Base-by-base conservation (phyloP, 2,888 invertebrate species). In the Euproctis similis region DNA sequence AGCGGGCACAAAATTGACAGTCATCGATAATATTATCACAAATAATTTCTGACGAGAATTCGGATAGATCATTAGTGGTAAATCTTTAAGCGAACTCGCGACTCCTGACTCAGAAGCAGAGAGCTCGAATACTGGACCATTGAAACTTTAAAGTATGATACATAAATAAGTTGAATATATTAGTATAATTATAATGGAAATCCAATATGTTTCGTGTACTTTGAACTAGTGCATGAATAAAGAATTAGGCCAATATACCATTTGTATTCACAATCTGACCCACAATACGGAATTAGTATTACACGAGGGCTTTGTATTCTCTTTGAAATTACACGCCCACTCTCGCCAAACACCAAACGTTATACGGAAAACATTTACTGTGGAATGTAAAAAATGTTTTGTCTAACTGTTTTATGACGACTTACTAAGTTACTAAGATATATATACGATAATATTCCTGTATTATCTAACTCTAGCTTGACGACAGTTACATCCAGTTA, bases 321-420 rank as follows among this genome's bases (percentile, higher is more conserved):
- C 26, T 31, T 47, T 27, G 31, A 23, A 54, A 55, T 46, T 47
- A 55, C 59, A 53, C 55, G 48, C 61, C 65, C 42, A 61, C 43
- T 30, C 42, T 43, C 43, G 54, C 54, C 45, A 56, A 55, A 53
- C 51, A 52, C 48, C 56, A 46, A n/a, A 22, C 36, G 39, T 48
- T 42, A 40, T 42, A 47, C 34, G 36, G 36, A 55, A 58, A 56
- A 59, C 61, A 54, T 59, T 63, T 59, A 53, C 47, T 45, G 47
- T 41, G 69, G 73, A 74, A 78, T 77, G 66, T 59, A 32, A 64
- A 70, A 73, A 67, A 74, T 72, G n/a, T n/a, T 59, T 59, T 44
- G 51, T 56, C 39, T 78, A 77, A 77, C 80, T 74, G 80, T 77
- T 60, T 46, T 46, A 40, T 31, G 37, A 42, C 40, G 39, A 41